A percentile compares a stretch with the other conserved stretches of the same genome.
Evolutionary conservation across 2,888 invertebrate genomes (phyloP).

Genomic region (Eulithis prunata): DNA sequence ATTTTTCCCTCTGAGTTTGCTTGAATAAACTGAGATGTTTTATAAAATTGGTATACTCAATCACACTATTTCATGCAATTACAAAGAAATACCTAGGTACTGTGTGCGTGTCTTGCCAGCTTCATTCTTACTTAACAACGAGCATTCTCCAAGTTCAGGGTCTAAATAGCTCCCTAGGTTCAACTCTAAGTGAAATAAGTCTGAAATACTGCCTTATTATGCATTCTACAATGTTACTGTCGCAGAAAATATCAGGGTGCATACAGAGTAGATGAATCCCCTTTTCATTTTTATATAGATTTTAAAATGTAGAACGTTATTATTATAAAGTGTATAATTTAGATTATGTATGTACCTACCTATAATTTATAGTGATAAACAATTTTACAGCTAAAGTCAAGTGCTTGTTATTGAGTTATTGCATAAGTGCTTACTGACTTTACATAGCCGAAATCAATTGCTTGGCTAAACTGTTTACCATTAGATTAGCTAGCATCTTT

Average conservation of each 20-base stretch:
- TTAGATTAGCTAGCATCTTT: too few relatives aligned
- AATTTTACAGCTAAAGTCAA: too few relatives aligned
- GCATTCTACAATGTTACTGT: conserved; percentile 27
- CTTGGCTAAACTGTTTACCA: too few relatives aligned
- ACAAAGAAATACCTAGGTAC: not conserved
- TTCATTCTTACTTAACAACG: not conserved
- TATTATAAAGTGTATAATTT: too few relatives aligned
- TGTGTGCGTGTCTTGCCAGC: not conserved
- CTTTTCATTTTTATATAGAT: conserved; percentile 10
- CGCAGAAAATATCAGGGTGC: conserved; percentile 19
- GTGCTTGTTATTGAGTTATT: too few relatives aligned
- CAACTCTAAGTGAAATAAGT: conserved; percentile 17
- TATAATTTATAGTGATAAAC: too few relatives aligned
- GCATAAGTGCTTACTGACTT: too few relatives aligned
- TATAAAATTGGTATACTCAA: not conserved
- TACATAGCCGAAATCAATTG: too few relatives aligned
- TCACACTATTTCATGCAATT: not conserved
- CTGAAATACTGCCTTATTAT: conserved; percentile 22
- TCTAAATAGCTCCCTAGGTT: conserved; percentile 7
- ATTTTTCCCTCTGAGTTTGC: not conserved
- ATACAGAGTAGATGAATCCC: conserved; percentile 18
- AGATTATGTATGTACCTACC: too few relatives aligned
- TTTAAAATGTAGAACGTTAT: not conserved
- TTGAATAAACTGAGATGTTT: conserved; percentile 3
- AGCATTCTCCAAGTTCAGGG: not conserved